Conservation (phyloP, 2,888 invertebrate species). For the Stegophylla sp. region DNA sequence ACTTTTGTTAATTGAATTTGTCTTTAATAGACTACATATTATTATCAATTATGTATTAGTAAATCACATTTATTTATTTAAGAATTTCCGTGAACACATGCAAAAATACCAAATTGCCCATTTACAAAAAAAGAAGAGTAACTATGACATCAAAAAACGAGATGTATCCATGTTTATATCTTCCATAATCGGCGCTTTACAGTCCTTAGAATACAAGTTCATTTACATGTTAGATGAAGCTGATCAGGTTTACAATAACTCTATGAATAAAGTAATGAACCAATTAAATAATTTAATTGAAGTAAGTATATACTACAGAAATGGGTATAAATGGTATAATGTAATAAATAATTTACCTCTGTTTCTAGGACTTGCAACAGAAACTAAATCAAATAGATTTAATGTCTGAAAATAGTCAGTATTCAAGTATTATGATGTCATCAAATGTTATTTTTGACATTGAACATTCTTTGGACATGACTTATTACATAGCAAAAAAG, state of each 20-base stretch:
- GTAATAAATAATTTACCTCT: neutral
- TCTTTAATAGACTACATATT: too few relatives aligned
- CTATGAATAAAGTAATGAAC: neutral
- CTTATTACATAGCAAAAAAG: constrained; percentile 17
- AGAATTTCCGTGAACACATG: neutral
- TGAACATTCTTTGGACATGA: neutral
- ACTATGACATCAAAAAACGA: neutral
- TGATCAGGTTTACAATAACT: neutral
- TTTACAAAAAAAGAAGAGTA: neutral
- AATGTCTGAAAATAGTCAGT: neutral
- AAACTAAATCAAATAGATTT: constrained; percentile 16
- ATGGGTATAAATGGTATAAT: neutral
- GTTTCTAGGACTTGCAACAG: constrained; percentile 10
- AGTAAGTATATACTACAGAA: constrained; percentile 11
- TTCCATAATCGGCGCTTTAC: constrained; percentile 21
- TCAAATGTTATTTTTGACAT: neutral
- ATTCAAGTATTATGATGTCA: neutral
- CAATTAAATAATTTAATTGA: constrained; percentile 1
- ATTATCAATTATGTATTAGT: neutral
- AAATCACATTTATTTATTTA: neutral
- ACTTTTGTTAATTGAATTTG: too few relatives aligned
- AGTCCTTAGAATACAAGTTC: neutral
- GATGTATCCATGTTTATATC: neutral
- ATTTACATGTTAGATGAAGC: neutral
- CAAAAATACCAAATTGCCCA: neutral